Base-by-base conservation (phyloP, 2,888 invertebrate genomes). In the Branchipolynoe longqiensis region DNA sequence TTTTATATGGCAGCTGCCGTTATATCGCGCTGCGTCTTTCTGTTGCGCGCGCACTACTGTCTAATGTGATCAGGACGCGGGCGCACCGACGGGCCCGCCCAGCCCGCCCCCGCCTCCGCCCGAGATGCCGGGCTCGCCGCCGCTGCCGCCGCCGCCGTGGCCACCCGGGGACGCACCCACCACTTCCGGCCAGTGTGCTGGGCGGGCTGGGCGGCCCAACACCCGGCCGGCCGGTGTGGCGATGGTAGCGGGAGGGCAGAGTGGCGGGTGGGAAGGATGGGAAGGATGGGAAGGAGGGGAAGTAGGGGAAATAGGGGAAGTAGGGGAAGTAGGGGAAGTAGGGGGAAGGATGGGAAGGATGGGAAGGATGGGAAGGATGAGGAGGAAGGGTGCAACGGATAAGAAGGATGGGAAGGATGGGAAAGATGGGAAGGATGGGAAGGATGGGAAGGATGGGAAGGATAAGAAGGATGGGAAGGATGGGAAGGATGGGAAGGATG, bases 1-100 rank as follows among this genome's bases (percentile, higher is more conserved):
- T 83, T 83, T 83, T 83, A 83, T 83, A 59, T 59, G 40, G 59
- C 83, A 83, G 59, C 83, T 83, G 83, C 59, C 83, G 83, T 83
- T 62, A 83, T 83, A 59, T 83, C 62, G 58, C 38, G 33, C 38
- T 38, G 59, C 59, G 83, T 59, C 59, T 83, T 83, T 59, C 59
- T 41, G 59, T 18, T 25, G 83, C 36, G 38, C 40, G 59, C 59
- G n/a, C n/a, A n/a, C n/a, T n/a, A 40, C 59, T 83, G 58, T 62
- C 83, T 59, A 83, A 59, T 83, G 40, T 59, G 25, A 78, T 78
- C 54, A 54, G 78, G 31, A 6, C 62, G 62, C 6, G 48, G 8
- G 62, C 25, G 28, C 28, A 28, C 62, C 3, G 62, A 62, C 3
- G 28, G 62, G 62, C 62, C 25, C 28, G 31, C 1, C 12, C n/a